Evolutionary conservation across 2,113 vertebrate genomes (phyloP), one percentile per base, ranked within the genome.

Genomic region (Plecotus auritus): DNA sequence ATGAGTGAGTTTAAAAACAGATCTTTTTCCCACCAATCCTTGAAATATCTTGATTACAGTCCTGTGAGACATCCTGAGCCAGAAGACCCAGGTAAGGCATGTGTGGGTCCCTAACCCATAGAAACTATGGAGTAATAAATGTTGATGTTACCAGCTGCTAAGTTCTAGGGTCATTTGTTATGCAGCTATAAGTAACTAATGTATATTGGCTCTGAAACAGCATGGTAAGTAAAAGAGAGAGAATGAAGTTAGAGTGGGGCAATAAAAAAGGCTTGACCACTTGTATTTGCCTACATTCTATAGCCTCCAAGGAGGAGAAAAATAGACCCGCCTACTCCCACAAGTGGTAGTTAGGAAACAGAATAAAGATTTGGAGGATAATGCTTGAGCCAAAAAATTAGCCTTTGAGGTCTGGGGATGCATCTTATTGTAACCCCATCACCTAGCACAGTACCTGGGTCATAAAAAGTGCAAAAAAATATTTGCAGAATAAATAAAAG

Each of bases 401-500:
- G 20, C n/a, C 73, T 89, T 67, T 95, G 61, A 83, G 28, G 23
- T 9, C 35, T 91, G 51, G 12, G 30, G 42, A 83, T 86, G 17
- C 49, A 94, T 70, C 70, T 93, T 56, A 85, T 70, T 88, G 7
- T 64, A 94, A 93, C 23, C 67, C 20, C 12, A 73, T 51, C 81
- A 90, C 78, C 47, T 74, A 86, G 28, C 66, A 92, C 6, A 86
- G 49, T 66, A 54, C 12, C n/a, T 87, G 28, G 54, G 40, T 66
- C 83, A 94, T 10, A 76, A 45, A 86, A 94, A 76, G 95, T 47
- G 1, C 26, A 83, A 20, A 93, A 70, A 88, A 89, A 37, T 40
- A 80, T 81, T 89, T 89, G 59, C 40, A 73, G 32, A 91, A 77
- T 90, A 91, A 96, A 85, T 42, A 76, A 92, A 35, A 88, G 26